These are phyloP conservation scores for Drosophila acutilabella DNA, from an alignment of 2,888 invertebrate species.

Conservation along the genomic window DNA sequence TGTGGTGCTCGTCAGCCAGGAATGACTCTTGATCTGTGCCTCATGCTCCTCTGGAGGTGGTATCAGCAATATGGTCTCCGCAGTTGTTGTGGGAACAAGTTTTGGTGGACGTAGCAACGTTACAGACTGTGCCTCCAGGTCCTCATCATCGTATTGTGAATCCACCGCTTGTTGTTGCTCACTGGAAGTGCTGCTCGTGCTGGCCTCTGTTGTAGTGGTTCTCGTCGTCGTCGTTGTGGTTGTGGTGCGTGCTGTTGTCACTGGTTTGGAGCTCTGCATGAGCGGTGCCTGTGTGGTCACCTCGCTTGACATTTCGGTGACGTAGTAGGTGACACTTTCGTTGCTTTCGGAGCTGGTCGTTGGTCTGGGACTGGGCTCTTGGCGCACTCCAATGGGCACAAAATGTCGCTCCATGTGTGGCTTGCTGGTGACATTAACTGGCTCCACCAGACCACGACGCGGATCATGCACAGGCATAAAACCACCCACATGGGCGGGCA, in stretches of 20 bases:
- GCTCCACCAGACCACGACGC: constrained; percentile 74
- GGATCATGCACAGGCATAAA: constrained; percentile 89
- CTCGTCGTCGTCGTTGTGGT: constrained; percentile 34
- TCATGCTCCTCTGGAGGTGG: constrained; percentile 84
- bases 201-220: constrained; percentile 37
- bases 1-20: constrained; percentile 72
- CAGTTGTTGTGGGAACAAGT: constrained; percentile 77
- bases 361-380: constrained; percentile 40
- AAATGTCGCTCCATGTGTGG: constrained; percentile 58
- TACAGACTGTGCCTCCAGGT: constrained; percentile 80
- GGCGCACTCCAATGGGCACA: constrained; percentile 62
- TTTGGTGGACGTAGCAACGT: constrained; percentile 68
- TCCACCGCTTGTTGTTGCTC: constrained; percentile 54
- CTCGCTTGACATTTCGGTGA: constrained; percentile 77
- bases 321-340: constrained; percentile 78
- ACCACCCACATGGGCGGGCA: constrained; percentile 90
- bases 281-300: constrained; percentile 56
- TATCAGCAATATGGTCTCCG: constrained; percentile 84
- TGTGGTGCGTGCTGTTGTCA: constrained; percentile 30
- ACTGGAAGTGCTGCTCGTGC: constrained; percentile 36
- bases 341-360: constrained; percentile 60
- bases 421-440: constrained; percentile 74
- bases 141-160: constrained; percentile 74
- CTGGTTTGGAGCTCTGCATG: constrained; percentile 43
- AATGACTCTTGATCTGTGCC: constrained; percentile 77